Evolutionary conservation across 23 tunicate genomes (phyloP), one percentile per base, ranked within the genome.

Genomic region (Halocynthia roretzi): DNA sequence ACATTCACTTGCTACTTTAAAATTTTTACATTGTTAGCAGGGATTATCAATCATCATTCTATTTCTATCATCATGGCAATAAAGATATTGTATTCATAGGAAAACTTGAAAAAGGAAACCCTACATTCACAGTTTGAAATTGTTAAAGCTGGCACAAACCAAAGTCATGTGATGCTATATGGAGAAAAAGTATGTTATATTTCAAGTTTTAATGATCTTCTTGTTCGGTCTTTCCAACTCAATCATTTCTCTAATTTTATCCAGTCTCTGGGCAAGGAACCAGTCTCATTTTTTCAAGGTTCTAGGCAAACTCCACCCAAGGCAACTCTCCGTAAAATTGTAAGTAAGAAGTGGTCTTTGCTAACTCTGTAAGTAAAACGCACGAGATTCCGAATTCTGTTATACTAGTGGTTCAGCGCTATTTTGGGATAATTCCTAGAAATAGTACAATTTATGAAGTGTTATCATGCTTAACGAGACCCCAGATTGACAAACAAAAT

Each of bases 121-220:
- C 60, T 89, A 67, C 85, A 89, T 73, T 67, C 79, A 5, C 95
- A 89, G 58, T 89, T 68, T 56, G 75, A 83, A 68, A 71, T 83
- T 10, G 77, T 64, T 18, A 89, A 89, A 75, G 69, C 71, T 20
- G 82, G 80, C 50, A 89, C 95, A 50, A 83, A 83, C 67, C 82
- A 72, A n/a, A 89, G 95, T 68, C 83, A 77, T 53, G 95, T 89
- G 49, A 89, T 89, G 95, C 83, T 83, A 61, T 89, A 75, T 68
- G 95, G 95, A 11, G 73, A 89, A 51, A 53, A 67, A 72, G 95
- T 89, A 68, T 50, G 85, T 76, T 19, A 14, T 12, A n/a, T 50
- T 15, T 15, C 50, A 31, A 12, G n/a, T 18, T 40, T 2, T 4
- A 64, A 58, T 58, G 17, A 15, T n/a, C 15, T 15, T 58, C 2